These are phyloP conservation scores for Drosophila demipolita DNA, from an alignment of 2,888 invertebrate species.

Conservation along the genomic window DNA sequence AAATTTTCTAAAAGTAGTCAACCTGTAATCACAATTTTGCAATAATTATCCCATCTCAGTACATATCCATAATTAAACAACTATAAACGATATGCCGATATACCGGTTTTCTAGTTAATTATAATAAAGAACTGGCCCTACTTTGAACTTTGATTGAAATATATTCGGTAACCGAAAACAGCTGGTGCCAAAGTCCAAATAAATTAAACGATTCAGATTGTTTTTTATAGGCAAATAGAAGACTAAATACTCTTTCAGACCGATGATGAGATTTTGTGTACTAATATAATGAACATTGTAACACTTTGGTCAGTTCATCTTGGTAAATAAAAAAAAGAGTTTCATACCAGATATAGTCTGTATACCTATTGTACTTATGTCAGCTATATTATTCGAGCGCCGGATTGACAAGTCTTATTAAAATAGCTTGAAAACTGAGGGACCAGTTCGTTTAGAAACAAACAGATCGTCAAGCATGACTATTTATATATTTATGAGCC, in stretches of 20 bases:
- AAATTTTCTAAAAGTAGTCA: not conserved
- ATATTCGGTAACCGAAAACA: constrained; percentile 6
- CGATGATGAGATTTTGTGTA: not conserved
- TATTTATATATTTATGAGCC: not conserved
- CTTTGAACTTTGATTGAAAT: constrained; percentile 15
- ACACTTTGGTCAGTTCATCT: not conserved
- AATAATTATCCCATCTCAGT: constrained; percentile 6
- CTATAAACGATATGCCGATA: constrained; percentile 8
- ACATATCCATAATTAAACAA: constrained; percentile 41
- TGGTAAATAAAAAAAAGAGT: not conserved
- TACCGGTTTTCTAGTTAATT: constrained; percentile 43
- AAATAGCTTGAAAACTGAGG: not conserved
- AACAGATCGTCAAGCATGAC: not conserved
- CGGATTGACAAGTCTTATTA: not conserved
- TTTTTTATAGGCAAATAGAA: not conserved
- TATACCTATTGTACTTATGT: too few relatives aligned
- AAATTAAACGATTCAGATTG: not conserved
- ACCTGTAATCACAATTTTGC: not conserved
- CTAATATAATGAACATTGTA: not conserved
- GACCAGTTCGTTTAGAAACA: not conserved
- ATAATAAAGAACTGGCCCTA: constrained; percentile 17
- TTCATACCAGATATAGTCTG: not conserved
- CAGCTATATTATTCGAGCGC: not conserved
- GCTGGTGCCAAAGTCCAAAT: constrained; percentile 35
- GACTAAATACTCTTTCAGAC: not conserved